Base-by-base conservation (phyloP, 2,113 vertebrate species). In the Condylura cristata region DNA sequence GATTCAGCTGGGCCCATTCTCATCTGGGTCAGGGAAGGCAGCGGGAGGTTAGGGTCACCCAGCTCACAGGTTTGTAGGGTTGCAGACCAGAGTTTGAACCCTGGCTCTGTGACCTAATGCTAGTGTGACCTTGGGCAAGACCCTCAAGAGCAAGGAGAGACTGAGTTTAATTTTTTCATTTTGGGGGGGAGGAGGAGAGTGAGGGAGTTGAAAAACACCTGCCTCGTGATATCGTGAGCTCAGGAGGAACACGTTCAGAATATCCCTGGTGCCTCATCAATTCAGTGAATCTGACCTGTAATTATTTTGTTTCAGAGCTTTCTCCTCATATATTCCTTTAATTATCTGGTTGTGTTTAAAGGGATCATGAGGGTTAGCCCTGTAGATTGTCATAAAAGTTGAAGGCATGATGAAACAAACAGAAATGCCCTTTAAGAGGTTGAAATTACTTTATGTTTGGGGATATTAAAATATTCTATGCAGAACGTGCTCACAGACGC, bases 261-360 rank as follows among this genome's bases (percentile, higher is more conserved):
- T 26, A 37, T 70, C 32, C 34, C 32, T 71, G 68, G 48, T 30
- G 34, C 53, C 37, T 11, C 34, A 51, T 58, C 58, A 61, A 86
- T 81, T 75, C 41, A 17, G 28, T n/a, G 61, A 86, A 63, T 82
- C 75, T 71, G 72, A 86, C 56, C 65, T 86, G 20, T 53, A 53
- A 72, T 32, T 32, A 74, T 89, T 91, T 84, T 51, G 51, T 80
- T 90, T 81, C 71, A 90, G 63, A 71, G 60, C 41, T 37, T 90
- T 87, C 63, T 86, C 70, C 17, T 61, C 53, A 32, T 30, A 65
- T 37, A n/a, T n/a, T 28, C 78, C 48, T 91, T 88, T 51, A 24
- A 84, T 51, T 41, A 76, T 86, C 60, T 70, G 24, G 24, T 76
- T 86, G 70, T 37, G 41, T 66, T 75, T 87, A 46, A 46, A 84